Evolutionary conservation across 1,140 invertebrate species (phyloP).

Genomic region (Ylistrum balloti): DNA sequence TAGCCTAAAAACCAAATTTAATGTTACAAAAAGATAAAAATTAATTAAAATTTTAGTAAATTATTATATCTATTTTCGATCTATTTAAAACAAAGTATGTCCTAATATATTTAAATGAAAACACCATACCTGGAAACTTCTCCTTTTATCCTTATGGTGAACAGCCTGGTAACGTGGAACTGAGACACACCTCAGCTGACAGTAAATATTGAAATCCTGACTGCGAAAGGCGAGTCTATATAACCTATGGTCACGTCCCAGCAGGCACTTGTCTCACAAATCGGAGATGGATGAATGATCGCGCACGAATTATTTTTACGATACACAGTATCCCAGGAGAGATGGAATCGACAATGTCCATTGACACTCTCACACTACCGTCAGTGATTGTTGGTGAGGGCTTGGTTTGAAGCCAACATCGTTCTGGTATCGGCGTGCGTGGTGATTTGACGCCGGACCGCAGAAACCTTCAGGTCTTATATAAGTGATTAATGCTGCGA

Average conservation of each 20-base stretch:
- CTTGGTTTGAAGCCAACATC: background rate
- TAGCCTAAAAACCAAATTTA: too few species aligned
- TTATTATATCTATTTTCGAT: too few species aligned
- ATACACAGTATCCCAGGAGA: conserved; percentile 10
- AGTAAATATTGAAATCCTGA: background rate
- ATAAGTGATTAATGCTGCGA: background rate
- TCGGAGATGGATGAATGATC: background rate
- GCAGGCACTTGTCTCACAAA: background rate
- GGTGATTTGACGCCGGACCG: background rate
- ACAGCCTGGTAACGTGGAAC: background rate
- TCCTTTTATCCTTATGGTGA: background rate
- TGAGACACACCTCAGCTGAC: background rate
- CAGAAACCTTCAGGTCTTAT: background rate
- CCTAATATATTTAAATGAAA: too few species aligned
- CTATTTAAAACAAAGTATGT: too few species aligned
- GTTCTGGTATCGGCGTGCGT: background rate
- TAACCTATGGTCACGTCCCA: background rate
- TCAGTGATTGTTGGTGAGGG: background rate
- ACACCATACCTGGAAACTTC: background rate
- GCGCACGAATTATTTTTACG: background rate
- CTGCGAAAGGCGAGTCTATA: background rate
- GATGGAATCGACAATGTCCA: conserved; percentile 5
- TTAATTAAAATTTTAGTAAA: too few species aligned
- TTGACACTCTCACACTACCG: background rate
- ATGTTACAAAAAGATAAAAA: too few species aligned